Percentiles rank a stretch among this genome's conserved stretches.
phyloP scores from a whole-genome alignment of 1,140 invertebrate species.

The Brevipalpus yothersi region DNA sequence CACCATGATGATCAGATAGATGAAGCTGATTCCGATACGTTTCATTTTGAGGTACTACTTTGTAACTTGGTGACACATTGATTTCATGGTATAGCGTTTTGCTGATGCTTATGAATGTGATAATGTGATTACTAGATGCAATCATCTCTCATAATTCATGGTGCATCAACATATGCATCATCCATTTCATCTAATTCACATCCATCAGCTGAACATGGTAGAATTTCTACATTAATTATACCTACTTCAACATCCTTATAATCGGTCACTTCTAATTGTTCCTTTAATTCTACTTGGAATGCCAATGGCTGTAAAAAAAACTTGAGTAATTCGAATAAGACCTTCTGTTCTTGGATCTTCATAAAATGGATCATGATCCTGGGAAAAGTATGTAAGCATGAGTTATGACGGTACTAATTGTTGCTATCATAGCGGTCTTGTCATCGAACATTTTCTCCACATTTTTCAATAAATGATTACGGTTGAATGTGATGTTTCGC shows the following conservation, averaged over 20 bases:
- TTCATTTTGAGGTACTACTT: no score
- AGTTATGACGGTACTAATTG: no score
- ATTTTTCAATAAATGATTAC: no score
- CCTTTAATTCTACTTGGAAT: conserved; percentile 29
- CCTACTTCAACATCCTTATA: conserved; percentile 29
- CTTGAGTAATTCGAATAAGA: conserved; percentile 30
- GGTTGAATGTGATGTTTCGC: no score
- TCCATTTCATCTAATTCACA: conserved; percentile 25
- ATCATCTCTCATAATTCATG: conserved; percentile 7
- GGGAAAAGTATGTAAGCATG: conserved; percentile 4
- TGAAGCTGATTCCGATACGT: no score
- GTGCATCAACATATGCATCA: conserved; percentile 25
- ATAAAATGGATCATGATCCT: conserved; percentile 34
- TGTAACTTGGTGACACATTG: no score
- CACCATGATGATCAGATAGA: no score
- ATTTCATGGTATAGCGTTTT: no score
- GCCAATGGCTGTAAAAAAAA: conserved; percentile 30
- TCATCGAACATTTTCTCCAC: no score
- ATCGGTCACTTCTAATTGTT: conserved; percentile 28
- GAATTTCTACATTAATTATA: conserved; percentile 23
- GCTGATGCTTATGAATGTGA: no score
- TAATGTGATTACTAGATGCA: no score
- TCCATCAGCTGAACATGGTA: conserved; percentile 14
- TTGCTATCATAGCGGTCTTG: no score
- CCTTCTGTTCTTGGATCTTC: conserved; percentile 28